Evolutionary conservation across 1,140 invertebrate species (phyloP), one percentile per base, ranked within the genome.

Genomic region (Lepidurus couesii): DNA sequence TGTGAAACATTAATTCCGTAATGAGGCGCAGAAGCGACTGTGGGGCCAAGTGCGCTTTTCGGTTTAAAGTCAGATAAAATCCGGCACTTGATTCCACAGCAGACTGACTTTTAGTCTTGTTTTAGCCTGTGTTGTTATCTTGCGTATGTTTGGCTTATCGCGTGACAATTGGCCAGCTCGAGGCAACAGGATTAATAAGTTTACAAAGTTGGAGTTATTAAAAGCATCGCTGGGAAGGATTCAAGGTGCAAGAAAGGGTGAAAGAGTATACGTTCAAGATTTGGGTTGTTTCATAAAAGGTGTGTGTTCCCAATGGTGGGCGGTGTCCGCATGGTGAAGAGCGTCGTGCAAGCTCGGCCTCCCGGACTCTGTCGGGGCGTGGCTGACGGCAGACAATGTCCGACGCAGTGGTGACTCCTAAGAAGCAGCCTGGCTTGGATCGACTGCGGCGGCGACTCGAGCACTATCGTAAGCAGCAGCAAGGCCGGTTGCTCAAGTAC

Each of bases 371-470:
- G 34, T 34, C 34, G 53, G 53, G 53, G 53, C 8, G 77, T 78
- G 65, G 74, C 42, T 74, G 44, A 74, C 21, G 34, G 44, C 44
- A 42, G 34, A 77, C 13, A 42, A 80, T 80, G 79, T 80, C 79
- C 65, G 91, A 92, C 53, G 53, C 53, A 86, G 88, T 90, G 78
- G 85, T 91, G 81, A 88, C 92, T 84, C 90, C 93, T 65, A 95
- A 95, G 85, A 89, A 91, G 82, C 92, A 95, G 85, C 91, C 92
- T 82, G 91, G 94, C 82, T 90, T 96, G 81, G 95, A 97, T 83
- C 89, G 95, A 80, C 87, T 95, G 7, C 86, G 91, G 80, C 89
- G 94, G 77, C 89, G 95, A 81, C 92, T 97, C 83, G 93, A 95
- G 82, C 89, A 88, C 77, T 97, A 97, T 84, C 88, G 94, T 11